Evolutionary conservation across 2,113 vertebrate genomes (phyloP).

Genomic region (Coracopsis vasa): DNA sequence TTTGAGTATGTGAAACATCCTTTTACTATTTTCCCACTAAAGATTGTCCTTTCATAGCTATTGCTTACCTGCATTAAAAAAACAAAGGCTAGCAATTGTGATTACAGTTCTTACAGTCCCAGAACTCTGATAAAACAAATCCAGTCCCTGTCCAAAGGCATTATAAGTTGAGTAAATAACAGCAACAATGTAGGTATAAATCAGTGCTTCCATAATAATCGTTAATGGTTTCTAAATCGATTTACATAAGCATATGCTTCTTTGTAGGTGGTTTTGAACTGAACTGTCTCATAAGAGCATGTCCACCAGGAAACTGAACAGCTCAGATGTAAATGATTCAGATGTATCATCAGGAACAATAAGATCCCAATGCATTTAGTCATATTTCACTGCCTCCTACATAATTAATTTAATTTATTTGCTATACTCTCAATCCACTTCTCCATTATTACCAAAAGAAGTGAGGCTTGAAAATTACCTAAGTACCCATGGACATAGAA

Average conservation of each 20-base stretch:
- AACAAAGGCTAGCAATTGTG: background rate
- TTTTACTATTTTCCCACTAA: background rate
- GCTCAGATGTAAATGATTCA: slow-evolving; percentile 21
- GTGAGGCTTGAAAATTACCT: background rate
- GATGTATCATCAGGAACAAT: slow-evolving; percentile 9
- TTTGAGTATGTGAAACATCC: background rate
- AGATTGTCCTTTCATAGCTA: background rate
- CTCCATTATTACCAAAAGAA: background rate
- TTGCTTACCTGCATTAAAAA: background rate
- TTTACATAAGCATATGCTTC: background rate
- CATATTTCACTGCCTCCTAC: slow-evolving; percentile 41
- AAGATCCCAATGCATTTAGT: slow-evolving; percentile 24
- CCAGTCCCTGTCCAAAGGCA: background rate
- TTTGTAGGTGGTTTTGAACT: background rate
- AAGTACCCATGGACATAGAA: background rate
- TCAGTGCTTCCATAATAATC: background rate
- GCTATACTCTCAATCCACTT: background rate
- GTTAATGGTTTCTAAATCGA: background rate
- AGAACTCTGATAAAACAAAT: background rate
- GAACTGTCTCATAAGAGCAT: background rate
- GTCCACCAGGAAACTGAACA: background rate
- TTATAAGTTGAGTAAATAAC: background rate
- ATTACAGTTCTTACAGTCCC: background rate
- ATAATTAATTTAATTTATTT: slow-evolving; percentile 54
- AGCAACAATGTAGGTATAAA: background rate